Percentiles rank a stretch among this genome's conserved stretches.
phyloP scores from a whole-genome alignment of 1,140 invertebrate species.

The Adelges cooleyi region DNA sequence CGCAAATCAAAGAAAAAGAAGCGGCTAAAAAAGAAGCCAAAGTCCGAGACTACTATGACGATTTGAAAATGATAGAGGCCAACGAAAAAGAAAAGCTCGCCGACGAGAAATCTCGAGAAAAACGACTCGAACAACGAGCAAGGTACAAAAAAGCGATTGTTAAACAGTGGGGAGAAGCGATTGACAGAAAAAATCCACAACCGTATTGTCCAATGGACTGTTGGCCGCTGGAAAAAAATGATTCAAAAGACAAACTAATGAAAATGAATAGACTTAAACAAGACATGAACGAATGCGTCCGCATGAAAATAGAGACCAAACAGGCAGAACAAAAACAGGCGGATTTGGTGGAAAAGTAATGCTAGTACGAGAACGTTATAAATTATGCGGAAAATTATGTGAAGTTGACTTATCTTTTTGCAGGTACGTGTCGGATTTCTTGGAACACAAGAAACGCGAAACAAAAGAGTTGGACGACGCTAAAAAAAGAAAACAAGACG shows the following conservation, averaged over 20 bases:
- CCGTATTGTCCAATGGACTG: too few relatives aligned
- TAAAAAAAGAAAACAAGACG: not conserved
- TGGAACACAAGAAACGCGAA: too few relatives aligned
- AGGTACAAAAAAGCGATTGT: not conserved
- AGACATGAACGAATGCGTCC: not conserved
- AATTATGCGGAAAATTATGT: too few relatives aligned
- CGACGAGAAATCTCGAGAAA: not conserved
- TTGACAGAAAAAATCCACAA: not conserved
- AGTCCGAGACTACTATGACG: not conserved
- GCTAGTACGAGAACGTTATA: too few relatives aligned
- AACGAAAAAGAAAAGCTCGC: not conserved
- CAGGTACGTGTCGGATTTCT: too few relatives aligned
- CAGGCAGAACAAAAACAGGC: not conserved
- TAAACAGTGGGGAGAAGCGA: not conserved
- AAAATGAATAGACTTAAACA: not conserved
- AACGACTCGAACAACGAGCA: not conserved
- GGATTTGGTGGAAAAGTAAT: too few relatives aligned
- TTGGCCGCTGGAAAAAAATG: not conserved
- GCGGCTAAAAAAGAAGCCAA: not conserved
- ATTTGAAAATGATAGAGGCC: not conserved
- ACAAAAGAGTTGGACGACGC: not conserved
- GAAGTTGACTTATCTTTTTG: too few relatives aligned
- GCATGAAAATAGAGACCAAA: not conserved
- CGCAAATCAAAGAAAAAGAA: slow-evolving; percentile 18
- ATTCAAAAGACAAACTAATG: not conserved